phyloP scores from a whole-genome alignment of 2,888 invertebrate species.

The Polymixis flavicincta region DNA sequence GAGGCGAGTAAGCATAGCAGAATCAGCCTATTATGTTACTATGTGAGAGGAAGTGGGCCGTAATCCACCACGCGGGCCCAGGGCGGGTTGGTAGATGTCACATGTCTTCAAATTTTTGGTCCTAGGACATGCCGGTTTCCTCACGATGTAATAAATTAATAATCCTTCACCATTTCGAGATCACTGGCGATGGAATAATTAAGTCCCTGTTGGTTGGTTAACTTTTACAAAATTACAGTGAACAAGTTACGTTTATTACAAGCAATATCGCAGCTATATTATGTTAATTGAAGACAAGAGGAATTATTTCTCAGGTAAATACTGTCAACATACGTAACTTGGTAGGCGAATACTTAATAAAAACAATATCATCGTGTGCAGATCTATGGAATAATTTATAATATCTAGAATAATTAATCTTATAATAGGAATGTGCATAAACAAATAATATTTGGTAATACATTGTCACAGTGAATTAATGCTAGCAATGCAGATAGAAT shows the following conservation, averaged over 20 bases:
- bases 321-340: constrained; percentile 17
- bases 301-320: constrained; percentile 24
- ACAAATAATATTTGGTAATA: constrained; percentile 61
- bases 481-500: constrained; percentile 5
- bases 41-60: no score
- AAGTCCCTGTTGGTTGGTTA: not conserved
- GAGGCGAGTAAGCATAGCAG: no score
- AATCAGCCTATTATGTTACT: no score
- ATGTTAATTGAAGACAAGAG: constrained; percentile 18
- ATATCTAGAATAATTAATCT: constrained; percentile 35
- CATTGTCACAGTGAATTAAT: constrained; percentile 39
- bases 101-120: no score
- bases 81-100: no score
- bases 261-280: constrained; percentile 15
- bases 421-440: constrained; percentile 55
- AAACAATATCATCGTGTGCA: constrained; percentile 52
- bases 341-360: constrained; percentile 20
- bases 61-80: no score
- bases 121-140: no score
- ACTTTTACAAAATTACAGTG: constrained; percentile 36
- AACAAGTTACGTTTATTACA: constrained; percentile 21
- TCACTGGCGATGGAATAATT: no score
- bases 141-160: no score
- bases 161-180: no score
- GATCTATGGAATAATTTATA: constrained; percentile 41